phyloP scores from a whole-genome alignment of 2,113 vertebrate genomes.

The Haemorhous mexicanus region DNA sequence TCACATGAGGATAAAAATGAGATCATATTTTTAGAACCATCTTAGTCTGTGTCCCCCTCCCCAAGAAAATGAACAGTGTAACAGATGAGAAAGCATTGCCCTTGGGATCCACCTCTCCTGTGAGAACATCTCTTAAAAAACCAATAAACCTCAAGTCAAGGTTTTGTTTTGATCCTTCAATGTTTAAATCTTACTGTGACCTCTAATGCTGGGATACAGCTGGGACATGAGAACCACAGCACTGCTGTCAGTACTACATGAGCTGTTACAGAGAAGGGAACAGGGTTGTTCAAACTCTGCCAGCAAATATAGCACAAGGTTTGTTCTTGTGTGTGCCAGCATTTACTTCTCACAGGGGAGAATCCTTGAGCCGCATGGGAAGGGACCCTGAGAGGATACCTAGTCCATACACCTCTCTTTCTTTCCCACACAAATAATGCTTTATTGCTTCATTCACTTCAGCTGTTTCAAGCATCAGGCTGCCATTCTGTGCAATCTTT shows the following conservation, averaged over 20 bases:
- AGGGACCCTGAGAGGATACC: neutral
- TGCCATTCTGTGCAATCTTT: neutral
- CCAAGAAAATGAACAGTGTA: accelerated
- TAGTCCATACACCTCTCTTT: neutral
- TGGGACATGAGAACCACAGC: constrained; percentile 33
- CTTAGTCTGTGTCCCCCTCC: neutral
- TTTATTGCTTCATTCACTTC: neutral
- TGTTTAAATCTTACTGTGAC: neutral
- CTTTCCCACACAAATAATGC: neutral
- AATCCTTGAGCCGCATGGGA: neutral
- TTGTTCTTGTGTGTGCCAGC: neutral
- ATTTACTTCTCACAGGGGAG: neutral
- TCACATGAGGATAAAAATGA: neutral
- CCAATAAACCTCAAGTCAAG: neutral
- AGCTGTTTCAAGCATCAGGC: neutral
- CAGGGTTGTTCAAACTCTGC: neutral
- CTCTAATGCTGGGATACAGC: constrained; percentile 10
- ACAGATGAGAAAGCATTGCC: neutral
- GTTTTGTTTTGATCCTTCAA: neutral
- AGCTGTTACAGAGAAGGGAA: constrained; percentile 32
- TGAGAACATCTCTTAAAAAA: neutral
- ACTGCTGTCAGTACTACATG: constrained; percentile 35
- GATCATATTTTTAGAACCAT: neutral
- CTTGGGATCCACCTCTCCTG: neutral
- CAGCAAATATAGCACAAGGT: neutral